A percentile compares a stretch with the other conserved stretches of the same genome.
Evolutionary conservation across 1,140 invertebrate species (phyloP).

Genomic region (Globodera ellingtonae): DNA sequence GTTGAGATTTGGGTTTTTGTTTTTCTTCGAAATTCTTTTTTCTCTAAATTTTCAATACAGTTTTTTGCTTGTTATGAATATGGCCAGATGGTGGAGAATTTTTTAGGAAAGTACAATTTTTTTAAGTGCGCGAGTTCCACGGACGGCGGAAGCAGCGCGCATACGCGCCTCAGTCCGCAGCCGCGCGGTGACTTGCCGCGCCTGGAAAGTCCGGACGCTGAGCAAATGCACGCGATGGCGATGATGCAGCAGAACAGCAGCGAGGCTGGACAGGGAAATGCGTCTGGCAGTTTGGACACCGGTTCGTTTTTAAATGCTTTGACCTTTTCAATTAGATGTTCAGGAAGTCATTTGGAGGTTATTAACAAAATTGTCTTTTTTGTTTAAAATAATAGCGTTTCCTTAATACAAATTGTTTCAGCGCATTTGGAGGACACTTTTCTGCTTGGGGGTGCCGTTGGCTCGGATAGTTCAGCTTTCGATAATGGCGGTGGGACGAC

Average conservation of each 20-base stretch:
- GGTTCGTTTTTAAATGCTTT: background rate
- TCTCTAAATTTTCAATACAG: too few species aligned
- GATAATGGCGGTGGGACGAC: background rate
- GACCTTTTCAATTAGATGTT: background rate
- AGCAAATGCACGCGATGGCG: background rate
- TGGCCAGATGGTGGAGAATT: background rate
- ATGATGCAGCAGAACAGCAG: background rate
- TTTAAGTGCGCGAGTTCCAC: background rate
- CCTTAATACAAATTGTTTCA: background rate
- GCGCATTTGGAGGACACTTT: slow-evolving; percentile 10
- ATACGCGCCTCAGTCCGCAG: slow-evolving; percentile 6
- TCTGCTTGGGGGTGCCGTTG: background rate
- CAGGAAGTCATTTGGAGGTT: background rate
- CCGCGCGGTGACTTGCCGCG: background rate
- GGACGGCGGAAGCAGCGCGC: background rate
- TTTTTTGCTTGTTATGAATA: background rate
- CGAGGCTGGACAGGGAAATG: background rate
- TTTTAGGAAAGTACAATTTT: background rate
- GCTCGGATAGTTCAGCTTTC: too few species aligned
- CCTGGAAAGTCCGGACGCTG: background rate
- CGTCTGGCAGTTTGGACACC: background rate
- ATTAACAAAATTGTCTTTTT: background rate
- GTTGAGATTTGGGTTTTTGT: too few species aligned
- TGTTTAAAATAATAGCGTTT: background rate
- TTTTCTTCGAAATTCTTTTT: too few species aligned